Evolutionary conservation across 2,888 invertebrate genomes (phyloP).

Genomic region (Cerastoderma edule): DNA sequence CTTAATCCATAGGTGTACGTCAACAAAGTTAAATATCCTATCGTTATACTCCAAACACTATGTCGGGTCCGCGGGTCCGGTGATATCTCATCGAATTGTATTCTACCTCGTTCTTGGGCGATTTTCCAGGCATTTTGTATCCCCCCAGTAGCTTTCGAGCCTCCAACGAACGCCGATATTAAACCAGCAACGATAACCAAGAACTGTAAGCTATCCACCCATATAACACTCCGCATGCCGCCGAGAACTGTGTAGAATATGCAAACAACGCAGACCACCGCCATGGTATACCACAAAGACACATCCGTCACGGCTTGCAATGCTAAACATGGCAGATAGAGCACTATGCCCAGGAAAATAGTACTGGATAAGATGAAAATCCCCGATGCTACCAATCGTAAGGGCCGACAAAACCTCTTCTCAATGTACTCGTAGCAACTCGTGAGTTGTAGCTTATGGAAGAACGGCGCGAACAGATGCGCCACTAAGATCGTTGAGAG

Average conservation of each 20-base stretch:
- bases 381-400: slow-evolving; percentile 24
- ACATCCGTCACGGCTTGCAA: slow-evolving; percentile 90
- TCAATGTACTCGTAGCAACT: slow-evolving; percentile 44
- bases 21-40: neutral
- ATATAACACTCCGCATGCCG: slow-evolving; percentile 13
- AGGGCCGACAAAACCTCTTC: slow-evolving; percentile 19
- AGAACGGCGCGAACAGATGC: slow-evolving; percentile 42
- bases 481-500: slow-evolving; percentile 63
- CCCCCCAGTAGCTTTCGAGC: neutral
- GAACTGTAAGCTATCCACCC: slow-evolving; percentile 9
- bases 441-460: slow-evolving; percentile 41
- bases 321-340: slow-evolving; percentile 36
- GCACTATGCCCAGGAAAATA: slow-evolving; percentile 34
- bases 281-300: slow-evolving; percentile 90
- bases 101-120: neutral
- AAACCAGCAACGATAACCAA: slow-evolving; percentile 3
- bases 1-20: neutral
- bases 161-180: neutral
- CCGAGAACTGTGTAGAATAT: slow-evolving; percentile 88
- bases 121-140: slow-evolving; percentile 1
- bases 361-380: slow-evolving; percentile 33
- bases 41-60: slow-evolving; percentile 1
- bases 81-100: neutral
- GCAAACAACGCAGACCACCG: slow-evolving; percentile 91
- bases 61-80: slow-evolving; percentile 13